A percentile compares a stretch with the other conserved stretches of the same genome.
Evolutionary conservation across 2,113 vertebrate species (phyloP).

Genomic region (Amia ocellicauda): DNA sequence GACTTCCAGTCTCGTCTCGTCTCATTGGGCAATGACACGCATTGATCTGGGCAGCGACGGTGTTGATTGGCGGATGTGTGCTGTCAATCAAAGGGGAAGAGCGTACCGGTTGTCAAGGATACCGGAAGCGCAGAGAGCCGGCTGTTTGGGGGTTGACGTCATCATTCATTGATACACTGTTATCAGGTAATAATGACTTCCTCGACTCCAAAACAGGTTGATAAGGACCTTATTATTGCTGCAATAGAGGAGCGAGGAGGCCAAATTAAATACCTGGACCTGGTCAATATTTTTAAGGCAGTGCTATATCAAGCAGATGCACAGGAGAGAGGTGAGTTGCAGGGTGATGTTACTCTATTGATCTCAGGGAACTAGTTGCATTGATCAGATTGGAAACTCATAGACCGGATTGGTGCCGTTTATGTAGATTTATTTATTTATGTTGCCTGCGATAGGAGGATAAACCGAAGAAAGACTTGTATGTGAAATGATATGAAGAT

Average conservation of each 20-base stretch:
- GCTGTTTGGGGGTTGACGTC: slow-evolving; percentile 35
- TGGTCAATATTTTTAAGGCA: slow-evolving; percentile 24
- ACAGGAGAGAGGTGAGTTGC: slow-evolving; percentile 34
- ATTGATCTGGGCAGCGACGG: slow-evolving; percentile 20
- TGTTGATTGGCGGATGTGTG: slow-evolving; percentile 24
- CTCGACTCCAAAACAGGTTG: slow-evolving; percentile 38
- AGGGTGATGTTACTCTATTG: not conserved
- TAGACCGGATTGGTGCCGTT: no score
- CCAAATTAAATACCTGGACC: slow-evolving; percentile 35
- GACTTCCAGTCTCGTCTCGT: not conserved
- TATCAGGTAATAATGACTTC: slow-evolving; percentile 50
- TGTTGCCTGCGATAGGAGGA: no score
- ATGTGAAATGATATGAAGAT: no score
- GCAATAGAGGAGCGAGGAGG: slow-evolving; percentile 41
- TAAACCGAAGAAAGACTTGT: no score
- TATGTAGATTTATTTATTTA: no score
- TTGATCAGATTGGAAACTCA: no score
- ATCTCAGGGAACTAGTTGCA: not conserved
- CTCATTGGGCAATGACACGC: slow-evolving; percentile 29
- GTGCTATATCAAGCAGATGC: slow-evolving; percentile 6
- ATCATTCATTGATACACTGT: slow-evolving; percentile 50
- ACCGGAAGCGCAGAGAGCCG: slow-evolving; percentile 41
- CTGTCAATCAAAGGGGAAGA: slow-evolving; percentile 47
- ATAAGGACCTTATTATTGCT: slow-evolving; percentile 40
- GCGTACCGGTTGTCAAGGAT: slow-evolving; percentile 43